phyloP scores from a whole-genome alignment of 30 jellyfish, hydroid and myxozoan genomes.

The Hydractinia symbiolongicarpus region DNA sequence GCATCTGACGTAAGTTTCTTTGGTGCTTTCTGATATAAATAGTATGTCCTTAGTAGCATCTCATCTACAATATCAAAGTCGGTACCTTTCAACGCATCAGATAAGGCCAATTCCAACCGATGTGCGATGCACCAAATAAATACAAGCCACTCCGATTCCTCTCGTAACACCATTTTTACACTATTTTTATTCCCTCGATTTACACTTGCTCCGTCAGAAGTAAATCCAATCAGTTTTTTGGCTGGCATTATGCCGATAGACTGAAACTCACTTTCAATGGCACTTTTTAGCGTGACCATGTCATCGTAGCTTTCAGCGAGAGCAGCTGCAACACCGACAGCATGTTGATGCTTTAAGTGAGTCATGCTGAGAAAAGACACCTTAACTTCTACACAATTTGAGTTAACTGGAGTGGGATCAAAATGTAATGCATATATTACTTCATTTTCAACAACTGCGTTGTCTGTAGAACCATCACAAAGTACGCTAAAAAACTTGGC shows the following conservation, averaged over 20 bases:
- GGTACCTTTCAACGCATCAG: neutral
- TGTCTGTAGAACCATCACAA: neutral
- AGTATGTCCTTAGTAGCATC: too few relatives aligned
- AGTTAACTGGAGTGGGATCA: neutral
- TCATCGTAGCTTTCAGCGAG: slow-evolving; percentile 15
- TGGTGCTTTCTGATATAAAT: too few relatives aligned
- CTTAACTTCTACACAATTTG: slow-evolving; percentile 7
- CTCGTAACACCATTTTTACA: slow-evolving; percentile 2
- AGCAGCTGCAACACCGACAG: slow-evolving; percentile 14
- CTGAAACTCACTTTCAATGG: neutral
- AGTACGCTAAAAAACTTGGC: neutral
- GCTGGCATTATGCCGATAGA: neutral
- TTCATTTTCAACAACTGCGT: neutral
- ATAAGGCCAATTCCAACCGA: too few relatives aligned
- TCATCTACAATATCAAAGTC: too few relatives aligned
- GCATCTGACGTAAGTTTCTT: slow-evolving; percentile 10
- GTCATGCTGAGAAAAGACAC: slow-evolving; percentile 1
- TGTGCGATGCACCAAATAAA: too few relatives aligned
- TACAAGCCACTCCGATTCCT: neutral
- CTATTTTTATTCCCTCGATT: too few relatives aligned
- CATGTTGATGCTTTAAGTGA: neutral
- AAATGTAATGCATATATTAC: neutral
- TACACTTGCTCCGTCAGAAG: too few relatives aligned
- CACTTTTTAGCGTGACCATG: neutral
- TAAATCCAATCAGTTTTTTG: slow-evolving; percentile 1